Percentiles rank a stretch among this genome's conserved stretches.
Conservation (phyloP, 1,140 invertebrate genomes). For the Lordiphosa mommai region DNA sequence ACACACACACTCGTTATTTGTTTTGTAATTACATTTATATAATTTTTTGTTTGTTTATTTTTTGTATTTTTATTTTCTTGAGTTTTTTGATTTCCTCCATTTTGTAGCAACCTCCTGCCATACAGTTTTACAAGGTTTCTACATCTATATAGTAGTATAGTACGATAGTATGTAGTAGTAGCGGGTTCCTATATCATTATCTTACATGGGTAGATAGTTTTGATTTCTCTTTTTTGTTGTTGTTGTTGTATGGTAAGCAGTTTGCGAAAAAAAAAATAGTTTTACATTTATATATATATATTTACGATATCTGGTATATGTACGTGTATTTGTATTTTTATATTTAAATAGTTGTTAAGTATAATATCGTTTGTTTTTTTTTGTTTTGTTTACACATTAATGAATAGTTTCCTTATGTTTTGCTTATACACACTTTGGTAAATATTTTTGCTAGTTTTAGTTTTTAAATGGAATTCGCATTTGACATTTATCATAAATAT, state of each 20-base stretch:
- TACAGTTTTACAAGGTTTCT: neutral
- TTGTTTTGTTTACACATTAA: constrained; percentile 8
- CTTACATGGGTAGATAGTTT: constrained; percentile 20
- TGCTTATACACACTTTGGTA: constrained; percentile 27
- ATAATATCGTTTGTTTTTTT: neutral
- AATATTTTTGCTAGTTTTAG: constrained; percentile 27
- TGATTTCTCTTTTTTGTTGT: constrained; percentile 35
- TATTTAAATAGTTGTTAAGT: no score
- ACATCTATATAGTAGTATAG: neutral
- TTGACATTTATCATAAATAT: constrained; percentile 33
- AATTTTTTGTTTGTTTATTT: no score
- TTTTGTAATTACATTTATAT: constrained; percentile 55
- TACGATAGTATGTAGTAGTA: neutral
- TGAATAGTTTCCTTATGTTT: constrained; percentile 11
- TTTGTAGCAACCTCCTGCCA: neutral
- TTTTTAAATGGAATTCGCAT: constrained; percentile 7
- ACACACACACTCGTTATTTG: constrained; percentile 46
- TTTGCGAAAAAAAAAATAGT: constrained; percentile 3
- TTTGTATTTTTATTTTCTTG: constrained; percentile 20
- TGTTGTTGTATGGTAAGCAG: constrained; percentile 8
- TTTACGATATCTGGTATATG: no score
- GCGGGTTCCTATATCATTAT: constrained; percentile 3
- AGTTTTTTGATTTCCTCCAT: constrained; percentile 15
- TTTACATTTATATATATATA: constrained; percentile 1
- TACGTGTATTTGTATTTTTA: no score